These are phyloP conservation scores for Paracentrotus lividus DNA, from an alignment of 53 echinoderm and acorn worm genomes.

Conservation along the genomic window DNA sequence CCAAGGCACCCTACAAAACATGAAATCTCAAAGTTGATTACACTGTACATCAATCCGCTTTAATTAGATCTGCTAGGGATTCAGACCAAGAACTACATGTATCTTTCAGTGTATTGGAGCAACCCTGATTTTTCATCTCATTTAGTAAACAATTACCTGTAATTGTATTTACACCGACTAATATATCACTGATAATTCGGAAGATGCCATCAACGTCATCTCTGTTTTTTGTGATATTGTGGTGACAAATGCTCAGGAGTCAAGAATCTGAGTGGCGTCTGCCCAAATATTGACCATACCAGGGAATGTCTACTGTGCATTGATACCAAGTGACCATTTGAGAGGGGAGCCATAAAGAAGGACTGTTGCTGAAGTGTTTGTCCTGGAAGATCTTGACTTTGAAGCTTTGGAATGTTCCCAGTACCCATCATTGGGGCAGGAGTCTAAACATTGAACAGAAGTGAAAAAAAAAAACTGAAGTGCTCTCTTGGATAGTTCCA, in stretches of 20 bases:
- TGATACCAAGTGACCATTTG: not conserved
- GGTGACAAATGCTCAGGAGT: not conserved
- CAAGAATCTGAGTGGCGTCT: not conserved
- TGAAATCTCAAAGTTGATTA: not conserved
- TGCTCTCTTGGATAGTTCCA: not conserved
- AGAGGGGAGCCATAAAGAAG: not conserved
- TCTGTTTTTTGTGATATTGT: not conserved
- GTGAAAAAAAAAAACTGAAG: not conserved
- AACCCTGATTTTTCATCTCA: not conserved
- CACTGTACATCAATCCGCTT: too few species aligned
- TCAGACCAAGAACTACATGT: not conserved
- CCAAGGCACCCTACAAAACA: not conserved
- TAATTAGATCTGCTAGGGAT: not conserved
- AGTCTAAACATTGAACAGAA: not conserved
- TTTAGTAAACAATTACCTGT: too few species aligned
- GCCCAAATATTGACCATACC: slow-evolving; percentile 25
- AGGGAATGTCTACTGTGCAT: not conserved
- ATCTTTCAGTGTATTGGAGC: not conserved
- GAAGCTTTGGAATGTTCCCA: slow-evolving; percentile 31
- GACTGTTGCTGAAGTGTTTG: not conserved
- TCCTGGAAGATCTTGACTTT: not conserved
- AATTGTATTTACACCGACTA: not conserved
- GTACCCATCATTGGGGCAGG: not conserved
- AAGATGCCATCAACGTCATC: not conserved
- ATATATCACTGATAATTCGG: not conserved